Percentiles rank a stretch among this genome's conserved stretches.
These are phyloP conservation scores for Drosophila watanabei DNA, from an alignment of 1,140 invertebrate genomes.

Conservation along the genomic window DNA sequence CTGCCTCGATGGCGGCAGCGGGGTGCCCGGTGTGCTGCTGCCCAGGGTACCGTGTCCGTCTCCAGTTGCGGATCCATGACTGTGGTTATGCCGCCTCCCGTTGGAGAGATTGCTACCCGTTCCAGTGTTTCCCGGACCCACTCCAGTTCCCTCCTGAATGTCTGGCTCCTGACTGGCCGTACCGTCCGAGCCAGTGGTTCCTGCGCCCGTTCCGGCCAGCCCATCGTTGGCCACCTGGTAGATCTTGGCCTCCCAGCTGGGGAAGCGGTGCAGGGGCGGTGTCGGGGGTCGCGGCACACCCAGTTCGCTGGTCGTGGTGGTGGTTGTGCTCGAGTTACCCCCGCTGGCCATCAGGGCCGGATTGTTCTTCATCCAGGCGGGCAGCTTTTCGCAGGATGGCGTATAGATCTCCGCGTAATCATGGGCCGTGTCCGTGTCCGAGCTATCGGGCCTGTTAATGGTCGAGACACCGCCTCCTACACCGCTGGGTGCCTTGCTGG, in stretches of 20 bases:
- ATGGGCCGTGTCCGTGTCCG: constrained; percentile 91
- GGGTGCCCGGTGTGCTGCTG: constrained; percentile 69
- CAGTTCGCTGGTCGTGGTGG: constrained; percentile 85
- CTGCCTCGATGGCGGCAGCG: constrained; percentile 85
- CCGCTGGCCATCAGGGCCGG: constrained; percentile 85
- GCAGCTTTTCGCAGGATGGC: constrained; percentile 92
- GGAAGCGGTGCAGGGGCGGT: constrained; percentile 95
- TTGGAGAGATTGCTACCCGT: constrained; percentile 33
- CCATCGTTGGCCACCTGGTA: constrained; percentile 96
- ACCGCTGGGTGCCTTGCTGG: constrained; percentile 84
- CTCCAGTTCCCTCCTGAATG: constrained; percentile 59
- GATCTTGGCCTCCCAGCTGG: constrained; percentile 97
- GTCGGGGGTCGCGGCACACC: constrained; percentile 91
- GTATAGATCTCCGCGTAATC: constrained; percentile 98
- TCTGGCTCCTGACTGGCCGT: constrained; percentile 58
- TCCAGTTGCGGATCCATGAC: constrained; percentile 18
- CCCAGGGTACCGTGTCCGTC: constrained; percentile 50
- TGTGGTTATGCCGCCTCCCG: constrained; percentile 20
- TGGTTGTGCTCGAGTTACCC: constrained; percentile 86
- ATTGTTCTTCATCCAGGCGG: constrained; percentile 87
- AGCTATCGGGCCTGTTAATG: constrained; percentile 86
- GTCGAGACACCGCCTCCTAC: constrained; percentile 49
- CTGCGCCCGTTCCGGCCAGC: constrained; percentile 85
- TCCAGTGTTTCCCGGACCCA: constrained; percentile 13
- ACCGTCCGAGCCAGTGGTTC: constrained; percentile 43